Evolutionary conservation across 2,113 vertebrate genomes (phyloP).

Genomic region (Cricetomys ansorgei): DNA sequence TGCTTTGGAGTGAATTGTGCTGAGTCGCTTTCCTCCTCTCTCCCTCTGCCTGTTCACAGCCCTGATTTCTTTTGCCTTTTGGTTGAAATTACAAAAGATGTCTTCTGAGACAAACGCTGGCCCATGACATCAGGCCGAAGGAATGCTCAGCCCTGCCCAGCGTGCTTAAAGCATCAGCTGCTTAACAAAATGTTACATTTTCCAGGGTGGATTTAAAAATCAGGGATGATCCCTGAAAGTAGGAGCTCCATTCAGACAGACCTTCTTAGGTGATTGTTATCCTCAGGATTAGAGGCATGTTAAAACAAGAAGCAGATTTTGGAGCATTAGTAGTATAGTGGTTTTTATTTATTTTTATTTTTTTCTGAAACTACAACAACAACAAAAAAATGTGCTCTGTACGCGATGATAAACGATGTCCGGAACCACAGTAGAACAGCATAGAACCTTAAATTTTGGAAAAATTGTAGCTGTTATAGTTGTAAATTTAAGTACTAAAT

Average conservation of each 20-base stretch:
- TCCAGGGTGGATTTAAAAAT: slow-evolving; percentile 80
- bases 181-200: slow-evolving; percentile 87
- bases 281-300: slow-evolving; percentile 9
- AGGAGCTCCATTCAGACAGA: neutral
- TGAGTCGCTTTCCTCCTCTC: slow-evolving; percentile 68
- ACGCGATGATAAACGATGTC: neutral
- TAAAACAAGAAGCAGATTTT: slow-evolving; percentile 64
- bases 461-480: slow-evolving; percentile 13
- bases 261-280: slow-evolving; percentile 52
- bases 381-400: neutral
- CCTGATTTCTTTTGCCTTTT: slow-evolving; percentile 90
- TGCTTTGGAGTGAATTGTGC: slow-evolving; percentile 80
- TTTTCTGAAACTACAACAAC: too few relatives aligned
- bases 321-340: neutral
- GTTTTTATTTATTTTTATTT: neutral
- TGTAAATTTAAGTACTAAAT: slow-evolving; percentile 24
- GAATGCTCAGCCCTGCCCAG: slow-evolving; percentile 86
- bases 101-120: slow-evolving; percentile 89
- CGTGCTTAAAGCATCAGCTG: slow-evolving; percentile 85
- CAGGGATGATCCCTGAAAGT: slow-evolving; percentile 65
- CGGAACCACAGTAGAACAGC: neutral
- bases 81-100: slow-evolving; percentile 90
- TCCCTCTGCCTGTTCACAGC: slow-evolving; percentile 78
- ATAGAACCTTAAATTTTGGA: slow-evolving; percentile 4
- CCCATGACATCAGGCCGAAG: slow-evolving; percentile 89